Conservation (phyloP, 2,888 invertebrate genomes). For the Tetramorium bicarinatum region DNA sequence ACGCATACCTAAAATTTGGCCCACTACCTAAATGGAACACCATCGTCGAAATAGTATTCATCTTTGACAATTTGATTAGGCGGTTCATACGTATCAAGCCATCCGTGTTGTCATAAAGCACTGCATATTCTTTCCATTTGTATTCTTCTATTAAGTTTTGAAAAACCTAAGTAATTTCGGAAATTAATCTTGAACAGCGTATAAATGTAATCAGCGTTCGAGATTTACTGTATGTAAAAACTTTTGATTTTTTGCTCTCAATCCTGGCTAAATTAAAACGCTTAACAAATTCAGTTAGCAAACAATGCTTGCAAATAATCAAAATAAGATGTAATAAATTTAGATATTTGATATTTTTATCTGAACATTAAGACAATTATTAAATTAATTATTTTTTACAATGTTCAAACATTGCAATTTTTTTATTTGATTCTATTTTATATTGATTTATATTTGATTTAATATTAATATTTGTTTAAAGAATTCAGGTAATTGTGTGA, state of each 20-base stretch:
- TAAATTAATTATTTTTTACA: neutral
- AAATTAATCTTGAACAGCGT: neutral
- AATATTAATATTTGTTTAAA: no score
- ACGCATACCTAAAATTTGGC: conserved; percentile 89
- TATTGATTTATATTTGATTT: no score
- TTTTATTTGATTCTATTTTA: neutral
- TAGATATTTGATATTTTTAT: conserved; percentile 7
- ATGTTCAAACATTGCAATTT: neutral
- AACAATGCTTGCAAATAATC: neutral
- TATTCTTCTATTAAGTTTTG: conserved; percentile 90
- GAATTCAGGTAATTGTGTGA: neutral
- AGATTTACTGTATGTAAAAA: neutral
- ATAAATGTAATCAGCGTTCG: neutral
- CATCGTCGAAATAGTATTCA: conserved; percentile 88
- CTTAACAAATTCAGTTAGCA: neutral
- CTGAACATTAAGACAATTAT: neutral
- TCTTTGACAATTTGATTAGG: conserved; percentile 90
- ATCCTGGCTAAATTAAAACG: neutral
- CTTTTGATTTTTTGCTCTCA: neutral
- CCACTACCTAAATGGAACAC: conserved; percentile 89
- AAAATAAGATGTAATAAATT: neutral
- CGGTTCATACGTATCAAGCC: conserved; percentile 91
- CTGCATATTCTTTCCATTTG: conserved; percentile 94
- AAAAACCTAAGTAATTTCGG: conserved; percentile 87
- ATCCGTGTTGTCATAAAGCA: conserved; percentile 94